Evolutionary conservation across 2,113 vertebrate species (phyloP).

Genomic region (Saimiri boliviensis): DNA sequence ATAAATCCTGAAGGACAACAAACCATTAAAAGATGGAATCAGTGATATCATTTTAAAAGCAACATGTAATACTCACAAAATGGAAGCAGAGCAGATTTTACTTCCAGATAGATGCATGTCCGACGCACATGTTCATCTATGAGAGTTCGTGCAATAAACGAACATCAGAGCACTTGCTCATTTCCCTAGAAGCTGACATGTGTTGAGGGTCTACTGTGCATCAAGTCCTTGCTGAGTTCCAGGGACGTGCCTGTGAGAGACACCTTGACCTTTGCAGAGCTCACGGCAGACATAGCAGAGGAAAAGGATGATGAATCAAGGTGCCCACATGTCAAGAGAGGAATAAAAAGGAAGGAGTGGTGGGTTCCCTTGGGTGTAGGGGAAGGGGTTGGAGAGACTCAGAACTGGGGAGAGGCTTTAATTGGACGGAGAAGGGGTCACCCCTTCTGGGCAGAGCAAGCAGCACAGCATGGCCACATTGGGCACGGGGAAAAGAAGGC

Average conservation of each 20-base stretch:
- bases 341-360: no score
- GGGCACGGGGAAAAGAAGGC: rapidly evolving
- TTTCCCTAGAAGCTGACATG: not conserved
- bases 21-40: not conserved
- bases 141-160: rapidly evolving
- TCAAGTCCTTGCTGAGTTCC: rapidly evolving
- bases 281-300: rapidly evolving
- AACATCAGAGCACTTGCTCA: not conserved
- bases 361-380: no score
- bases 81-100: not conserved
- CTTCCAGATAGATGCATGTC: not conserved
- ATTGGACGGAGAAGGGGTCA: no score
- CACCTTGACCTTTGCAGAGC: not conserved
- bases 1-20: not conserved
- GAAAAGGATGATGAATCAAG: rapidly evolving
- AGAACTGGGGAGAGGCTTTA: not conserved
- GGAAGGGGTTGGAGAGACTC: rapidly evolving
- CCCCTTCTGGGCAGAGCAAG: not conserved
- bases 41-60: not conserved
- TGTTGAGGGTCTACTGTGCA: not conserved
- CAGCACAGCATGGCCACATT: rapidly evolving
- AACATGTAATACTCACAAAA: not conserved
- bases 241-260: rapidly evolving
- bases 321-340: not conserved
- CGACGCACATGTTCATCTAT: rapidly evolving